phyloP scores from a whole-genome alignment of 2,888 invertebrate species.

The Lasius fuliginosus region DNA sequence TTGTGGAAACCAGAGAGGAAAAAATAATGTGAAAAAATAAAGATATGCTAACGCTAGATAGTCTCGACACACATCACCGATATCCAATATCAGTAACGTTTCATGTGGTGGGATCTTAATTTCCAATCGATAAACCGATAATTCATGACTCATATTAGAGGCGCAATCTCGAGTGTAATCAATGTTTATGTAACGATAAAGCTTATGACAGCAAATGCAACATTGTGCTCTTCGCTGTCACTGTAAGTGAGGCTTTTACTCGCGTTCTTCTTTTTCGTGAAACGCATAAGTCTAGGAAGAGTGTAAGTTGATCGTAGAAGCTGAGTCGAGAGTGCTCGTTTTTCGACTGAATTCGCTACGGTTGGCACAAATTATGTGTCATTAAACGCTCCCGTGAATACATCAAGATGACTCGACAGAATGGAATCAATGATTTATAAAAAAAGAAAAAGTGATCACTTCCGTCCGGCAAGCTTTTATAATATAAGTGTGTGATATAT shows the following conservation, averaged over 20 bases:
- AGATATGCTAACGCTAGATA: conserved; percentile 10
- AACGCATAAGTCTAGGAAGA: background rate
- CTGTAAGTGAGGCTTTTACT: background rate
- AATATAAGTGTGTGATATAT: background rate
- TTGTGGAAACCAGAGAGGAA: background rate
- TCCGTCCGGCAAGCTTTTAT: background rate
- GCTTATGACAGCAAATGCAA: background rate
- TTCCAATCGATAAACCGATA: conserved; percentile 73
- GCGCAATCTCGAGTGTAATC: conserved; percentile 3
- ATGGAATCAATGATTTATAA: conserved; percentile 19
- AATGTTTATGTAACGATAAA: conserved; percentile 33
- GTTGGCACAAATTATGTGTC: conserved; percentile 24
- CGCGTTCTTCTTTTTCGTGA: background rate
- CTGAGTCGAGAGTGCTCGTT: conserved; percentile 27
- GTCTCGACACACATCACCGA: conserved; percentile 55
- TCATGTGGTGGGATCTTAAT: conserved; percentile 61
- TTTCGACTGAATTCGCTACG: conserved; percentile 31
- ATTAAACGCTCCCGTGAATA: conserved; percentile 36
- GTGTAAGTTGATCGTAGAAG: background rate
- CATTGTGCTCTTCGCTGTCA: background rate
- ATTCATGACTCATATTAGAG: conserved; percentile 65
- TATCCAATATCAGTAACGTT: conserved; percentile 64
- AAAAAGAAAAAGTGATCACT: conserved; percentile 14
- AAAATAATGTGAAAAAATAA: background rate
- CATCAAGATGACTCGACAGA: background rate